Percentiles rank a stretch among this genome's conserved stretches.
These are phyloP conservation scores for Syngnathus scovelli DNA, from an alignment of 2,113 vertebrate genomes.

Conservation along the genomic window DNA sequence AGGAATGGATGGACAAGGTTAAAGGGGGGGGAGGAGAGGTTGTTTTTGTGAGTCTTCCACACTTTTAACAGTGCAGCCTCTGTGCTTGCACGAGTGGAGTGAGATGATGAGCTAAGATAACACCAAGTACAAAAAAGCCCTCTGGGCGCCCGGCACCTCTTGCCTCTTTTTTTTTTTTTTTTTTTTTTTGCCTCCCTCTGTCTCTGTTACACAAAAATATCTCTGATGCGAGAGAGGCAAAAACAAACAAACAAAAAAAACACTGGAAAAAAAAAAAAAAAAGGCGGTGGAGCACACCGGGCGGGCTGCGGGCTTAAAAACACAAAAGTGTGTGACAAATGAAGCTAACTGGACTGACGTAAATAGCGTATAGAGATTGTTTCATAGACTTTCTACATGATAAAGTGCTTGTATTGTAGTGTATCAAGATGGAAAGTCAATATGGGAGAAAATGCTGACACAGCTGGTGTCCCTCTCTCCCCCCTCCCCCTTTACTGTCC, in stretches of 20 bases:
- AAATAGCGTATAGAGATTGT: slow-evolving; percentile 70
- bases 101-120: slow-evolving; percentile 37
- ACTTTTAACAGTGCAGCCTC: slow-evolving; percentile 57
- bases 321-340: slow-evolving; percentile 44
- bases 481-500: slow-evolving; percentile 48
- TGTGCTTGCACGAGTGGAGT: slow-evolving; percentile 59
- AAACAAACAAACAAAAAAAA: slow-evolving; percentile 36
- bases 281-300: slow-evolving; percentile 38
- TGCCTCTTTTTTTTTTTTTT: slow-evolving; percentile 15
- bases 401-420: slow-evolving; percentile 77
- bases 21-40: slow-evolving; percentile 41
- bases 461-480: slow-evolving; percentile 60
- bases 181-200: slow-evolving; percentile 47
- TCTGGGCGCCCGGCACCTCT: slow-evolving; percentile 35
- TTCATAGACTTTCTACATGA: slow-evolving; percentile 71
- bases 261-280: slow-evolving; percentile 15
- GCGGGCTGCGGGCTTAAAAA: slow-evolving; percentile 7
- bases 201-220: slow-evolving; percentile 76
- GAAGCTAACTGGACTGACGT: slow-evolving; percentile 64
- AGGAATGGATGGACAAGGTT: slow-evolving; percentile 46
- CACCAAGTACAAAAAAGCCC: slow-evolving; percentile 30
- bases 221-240: slow-evolving; percentile 65
- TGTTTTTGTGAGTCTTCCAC: slow-evolving; percentile 52
- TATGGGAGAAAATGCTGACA: slow-evolving; percentile 67
- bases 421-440: slow-evolving; percentile 72